Evolutionary conservation across 1,140 invertebrate species (phyloP).

Genomic region (Drosophila sucinea): DNA sequence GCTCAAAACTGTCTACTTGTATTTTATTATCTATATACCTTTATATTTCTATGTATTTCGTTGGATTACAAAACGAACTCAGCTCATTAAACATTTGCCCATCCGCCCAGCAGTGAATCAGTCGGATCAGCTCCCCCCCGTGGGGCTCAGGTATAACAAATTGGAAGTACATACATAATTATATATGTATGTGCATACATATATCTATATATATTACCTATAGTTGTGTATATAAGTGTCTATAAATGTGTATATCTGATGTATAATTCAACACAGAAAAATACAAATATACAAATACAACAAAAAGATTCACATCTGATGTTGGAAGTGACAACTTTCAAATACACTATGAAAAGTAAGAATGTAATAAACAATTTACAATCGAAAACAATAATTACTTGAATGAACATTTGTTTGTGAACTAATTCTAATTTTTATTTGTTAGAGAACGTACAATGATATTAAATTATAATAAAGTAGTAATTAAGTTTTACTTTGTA

Average conservation of each 20-base stretch:
- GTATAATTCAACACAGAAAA: slow-evolving; percentile 10
- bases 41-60: not conserved
- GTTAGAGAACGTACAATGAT: too few relatives aligned
- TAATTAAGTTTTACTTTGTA: too few relatives aligned
- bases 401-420: too few relatives aligned
- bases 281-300: slow-evolving; percentile 4
- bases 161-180: slow-evolving; percentile 9
- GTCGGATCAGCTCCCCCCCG: not conserved
- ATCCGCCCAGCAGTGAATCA: not conserved
- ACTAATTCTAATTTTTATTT: too few relatives aligned
- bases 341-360: not conserved
- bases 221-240: slow-evolving; percentile 1
- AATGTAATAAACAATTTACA: too few relatives aligned
- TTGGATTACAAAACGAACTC: not conserved
- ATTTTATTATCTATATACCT: not conserved
- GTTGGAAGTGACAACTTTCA: not conserved
- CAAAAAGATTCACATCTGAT: not conserved
- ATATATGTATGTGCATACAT: not conserved
- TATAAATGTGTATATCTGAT: slow-evolving; percentile 6
- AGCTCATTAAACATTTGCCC: not conserved
- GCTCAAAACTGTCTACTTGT: not conserved
- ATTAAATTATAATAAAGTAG: too few relatives aligned
- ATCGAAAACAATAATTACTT: too few relatives aligned
- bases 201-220: not conserved
- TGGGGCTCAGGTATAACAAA: slow-evolving; percentile 6